Evolutionary conservation across 1,140 invertebrate genomes (phyloP).

Genomic region (Gryllus bimaculatus): DNA sequence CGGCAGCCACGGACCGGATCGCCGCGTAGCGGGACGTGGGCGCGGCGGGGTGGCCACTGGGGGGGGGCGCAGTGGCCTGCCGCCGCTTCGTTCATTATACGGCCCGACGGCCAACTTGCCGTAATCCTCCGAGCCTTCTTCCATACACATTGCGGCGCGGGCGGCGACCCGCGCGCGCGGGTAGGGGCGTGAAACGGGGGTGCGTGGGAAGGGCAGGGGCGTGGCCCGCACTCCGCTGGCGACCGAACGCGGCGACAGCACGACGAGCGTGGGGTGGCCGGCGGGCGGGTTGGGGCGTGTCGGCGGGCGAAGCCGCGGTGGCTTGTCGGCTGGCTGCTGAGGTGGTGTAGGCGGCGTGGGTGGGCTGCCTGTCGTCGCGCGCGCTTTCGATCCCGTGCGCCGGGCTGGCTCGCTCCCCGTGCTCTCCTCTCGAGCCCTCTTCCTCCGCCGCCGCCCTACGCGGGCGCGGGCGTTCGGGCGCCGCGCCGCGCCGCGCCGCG

Average conservation of each 20-base stretch:
- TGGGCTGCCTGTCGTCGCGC: neutral
- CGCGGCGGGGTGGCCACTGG: neutral
- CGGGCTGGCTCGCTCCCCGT: neutral
- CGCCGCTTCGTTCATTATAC: neutral
- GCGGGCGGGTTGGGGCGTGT: too few species aligned
- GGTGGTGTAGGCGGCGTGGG: neutral
- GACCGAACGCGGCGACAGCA: too few species aligned
- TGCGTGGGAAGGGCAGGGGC: too few species aligned
- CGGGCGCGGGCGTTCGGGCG: too few species aligned
- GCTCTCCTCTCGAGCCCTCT: neutral
- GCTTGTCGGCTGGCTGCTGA: too few species aligned
- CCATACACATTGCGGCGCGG: neutral
- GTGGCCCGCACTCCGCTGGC: too few species aligned
- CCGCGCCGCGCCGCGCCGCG: too few species aligned
- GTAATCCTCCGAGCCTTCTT: neutral
- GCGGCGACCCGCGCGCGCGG: neutral
- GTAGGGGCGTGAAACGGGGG: too few species aligned
- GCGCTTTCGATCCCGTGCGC: neutral
- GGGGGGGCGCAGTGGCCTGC: neutral
- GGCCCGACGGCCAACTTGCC: neutral
- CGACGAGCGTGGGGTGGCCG: too few species aligned
- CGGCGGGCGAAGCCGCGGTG: too few species aligned
- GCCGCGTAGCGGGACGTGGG: too few species aligned
- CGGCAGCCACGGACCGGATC: too few species aligned
- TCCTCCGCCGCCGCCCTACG: neutral